phyloP scores from a whole-genome alignment of 2,113 vertebrate species.

The Clarias macrocephalus region DNA sequence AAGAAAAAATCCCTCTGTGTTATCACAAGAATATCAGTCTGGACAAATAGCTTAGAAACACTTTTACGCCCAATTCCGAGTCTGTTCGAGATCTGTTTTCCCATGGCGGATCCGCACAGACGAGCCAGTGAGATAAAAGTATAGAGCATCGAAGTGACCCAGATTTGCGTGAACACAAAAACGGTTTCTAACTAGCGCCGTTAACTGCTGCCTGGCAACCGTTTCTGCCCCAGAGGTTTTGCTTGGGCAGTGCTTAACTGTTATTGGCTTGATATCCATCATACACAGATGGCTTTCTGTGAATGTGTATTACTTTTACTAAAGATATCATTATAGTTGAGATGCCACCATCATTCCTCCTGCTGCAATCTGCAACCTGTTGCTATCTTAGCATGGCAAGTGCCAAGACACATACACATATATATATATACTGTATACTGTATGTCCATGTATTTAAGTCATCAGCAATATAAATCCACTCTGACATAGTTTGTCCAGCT shows the following conservation, averaged over 20 bases:
- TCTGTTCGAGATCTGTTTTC: not conserved
- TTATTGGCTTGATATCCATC: not conserved
- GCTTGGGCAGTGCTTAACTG: not conserved
- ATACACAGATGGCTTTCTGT: too few species aligned
- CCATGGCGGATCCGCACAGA: not conserved
- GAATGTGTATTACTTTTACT: too few species aligned
- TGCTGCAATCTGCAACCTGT: too few species aligned
- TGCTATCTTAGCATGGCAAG: too few species aligned
- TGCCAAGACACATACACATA: not conserved
- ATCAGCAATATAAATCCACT: too few species aligned
- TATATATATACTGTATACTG: too few species aligned
- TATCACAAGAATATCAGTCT: not conserved
- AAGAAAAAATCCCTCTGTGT: not conserved
- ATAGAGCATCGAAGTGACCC: constrained; percentile 13
- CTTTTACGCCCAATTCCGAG: not conserved
- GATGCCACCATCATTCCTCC: too few species aligned
- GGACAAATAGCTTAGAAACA: not conserved
- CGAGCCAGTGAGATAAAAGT: constrained; percentile 24
- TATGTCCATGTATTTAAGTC: too few species aligned
- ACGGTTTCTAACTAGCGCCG: constrained; percentile 17
- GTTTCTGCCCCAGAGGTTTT: constrained; percentile 27
- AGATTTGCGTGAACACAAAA: constrained; percentile 38
- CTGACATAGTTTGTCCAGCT: too few species aligned
- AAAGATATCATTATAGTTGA: too few species aligned
- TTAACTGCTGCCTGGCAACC: constrained; percentile 41